Percentiles rank a stretch among this genome's conserved stretches.
phyloP scores from a whole-genome alignment of 2,888 invertebrate species.

The Aphodius sticticus region DNA sequence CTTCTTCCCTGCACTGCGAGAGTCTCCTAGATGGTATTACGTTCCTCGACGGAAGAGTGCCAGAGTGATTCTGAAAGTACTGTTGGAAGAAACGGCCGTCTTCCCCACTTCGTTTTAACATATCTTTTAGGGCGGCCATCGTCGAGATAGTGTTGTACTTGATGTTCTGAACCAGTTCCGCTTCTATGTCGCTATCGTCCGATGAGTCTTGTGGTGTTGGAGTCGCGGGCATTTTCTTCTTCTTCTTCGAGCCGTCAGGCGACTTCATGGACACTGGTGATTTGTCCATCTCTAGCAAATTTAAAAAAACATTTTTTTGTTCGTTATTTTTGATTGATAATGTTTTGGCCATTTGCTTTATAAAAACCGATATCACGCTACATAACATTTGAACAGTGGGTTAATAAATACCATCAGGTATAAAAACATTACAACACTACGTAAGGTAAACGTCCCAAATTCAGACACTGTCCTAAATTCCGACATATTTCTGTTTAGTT shows the following conservation, averaged over 20 bases:
- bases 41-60: conserved; percentile 71
- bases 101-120: conserved; percentile 66
- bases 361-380: background rate
- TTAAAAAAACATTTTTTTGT: conserved; percentile 5
- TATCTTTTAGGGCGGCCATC: conserved; percentile 72
- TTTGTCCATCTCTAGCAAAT: conserved; percentile 43
- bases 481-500: too few species aligned
- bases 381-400: too few species aligned
- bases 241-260: conserved; percentile 33
- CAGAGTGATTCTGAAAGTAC: conserved; percentile 77
- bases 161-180: conserved; percentile 71
- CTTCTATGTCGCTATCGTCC: conserved; percentile 66
- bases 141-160: conserved; percentile 77
- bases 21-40: conserved; percentile 70
- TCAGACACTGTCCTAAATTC: too few species aligned
- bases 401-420: too few species aligned
- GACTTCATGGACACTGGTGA: conserved; percentile 41
- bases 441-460: too few species aligned
- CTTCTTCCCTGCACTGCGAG: conserved; percentile 86
- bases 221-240: conserved; percentile 24
- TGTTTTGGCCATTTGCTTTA: conserved; percentile 9
- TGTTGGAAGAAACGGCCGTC: conserved; percentile 73
- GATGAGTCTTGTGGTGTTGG: conserved; percentile 43
- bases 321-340: background rate
- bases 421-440: too few species aligned